phyloP scores from a whole-genome alignment of 1,140 invertebrate species.

The Drosophila ohnishii region DNA sequence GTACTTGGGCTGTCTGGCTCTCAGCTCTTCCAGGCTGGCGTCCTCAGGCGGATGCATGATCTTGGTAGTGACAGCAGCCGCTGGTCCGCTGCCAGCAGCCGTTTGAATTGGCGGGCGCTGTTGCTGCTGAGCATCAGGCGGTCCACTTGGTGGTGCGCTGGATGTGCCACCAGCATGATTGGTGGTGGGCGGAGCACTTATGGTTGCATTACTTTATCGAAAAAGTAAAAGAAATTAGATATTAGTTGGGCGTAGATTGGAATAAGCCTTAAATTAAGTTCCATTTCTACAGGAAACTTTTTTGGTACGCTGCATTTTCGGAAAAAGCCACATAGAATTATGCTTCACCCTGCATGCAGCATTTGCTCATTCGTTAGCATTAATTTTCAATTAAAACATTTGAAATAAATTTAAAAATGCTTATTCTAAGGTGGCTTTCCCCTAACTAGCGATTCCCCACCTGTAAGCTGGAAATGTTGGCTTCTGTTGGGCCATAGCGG shows the following conservation, averaged over 20 bases:
- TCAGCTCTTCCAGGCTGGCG: slow-evolving; percentile 94
- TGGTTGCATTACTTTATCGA: slow-evolving; percentile 87
- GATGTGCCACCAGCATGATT: slow-evolving; percentile 73
- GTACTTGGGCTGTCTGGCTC: slow-evolving; percentile 90
- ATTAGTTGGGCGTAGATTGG: not conserved
- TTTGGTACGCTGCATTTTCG: not conserved
- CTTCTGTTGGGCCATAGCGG: slow-evolving; percentile 86
- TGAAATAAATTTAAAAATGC: not conserved
- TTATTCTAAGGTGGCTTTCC: not conserved
- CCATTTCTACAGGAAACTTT: not conserved
- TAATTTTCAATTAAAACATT: not conserved
- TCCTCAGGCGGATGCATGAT: slow-evolving; percentile 98
- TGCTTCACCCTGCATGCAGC: not conserved
- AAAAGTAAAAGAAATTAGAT: slow-evolving; percentile 25
- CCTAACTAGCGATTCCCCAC: slow-evolving; percentile 78
- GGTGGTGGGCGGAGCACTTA: slow-evolving; percentile 87
- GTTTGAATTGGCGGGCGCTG: slow-evolving; percentile 53
- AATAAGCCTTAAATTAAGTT: not conserved
- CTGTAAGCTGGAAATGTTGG: slow-evolving; percentile 92
- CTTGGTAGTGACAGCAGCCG: slow-evolving; percentile 89
- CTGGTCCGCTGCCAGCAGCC: slow-evolving; percentile 46
- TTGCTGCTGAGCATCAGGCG: slow-evolving; percentile 61
- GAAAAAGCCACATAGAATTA: not conserved
- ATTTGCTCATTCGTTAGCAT: not conserved
- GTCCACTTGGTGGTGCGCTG: slow-evolving; percentile 71